These are phyloP conservation scores for Esox lucius DNA, from an alignment of 2,797 vertebrate species.

Conservation along the genomic window DNA sequence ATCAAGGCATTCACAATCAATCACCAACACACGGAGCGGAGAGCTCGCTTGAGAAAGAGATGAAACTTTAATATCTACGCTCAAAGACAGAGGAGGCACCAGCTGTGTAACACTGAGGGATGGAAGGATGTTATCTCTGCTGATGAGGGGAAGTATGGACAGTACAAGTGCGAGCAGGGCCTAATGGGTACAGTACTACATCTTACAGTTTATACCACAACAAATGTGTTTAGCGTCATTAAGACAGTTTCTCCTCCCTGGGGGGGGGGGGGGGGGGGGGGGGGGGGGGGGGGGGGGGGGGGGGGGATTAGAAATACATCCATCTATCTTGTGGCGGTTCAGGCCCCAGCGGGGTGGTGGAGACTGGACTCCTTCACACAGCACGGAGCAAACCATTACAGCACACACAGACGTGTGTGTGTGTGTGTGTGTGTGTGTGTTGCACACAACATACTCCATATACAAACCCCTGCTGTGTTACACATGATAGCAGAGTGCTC, in stretches of 20 bases:
- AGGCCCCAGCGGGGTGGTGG: not conserved
- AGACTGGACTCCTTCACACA: not conserved
- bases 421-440: not conserved
- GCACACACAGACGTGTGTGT: not conserved
- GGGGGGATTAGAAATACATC: not conserved
- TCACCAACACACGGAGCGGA: too few relatives aligned
- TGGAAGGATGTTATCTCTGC: too few relatives aligned
- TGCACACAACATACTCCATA: not conserved
- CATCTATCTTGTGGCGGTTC: not conserved
- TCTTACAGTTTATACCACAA: not conserved
- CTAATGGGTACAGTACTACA: too few relatives aligned
- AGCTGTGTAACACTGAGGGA: too few relatives aligned
- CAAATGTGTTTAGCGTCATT: conserved; percentile 3
- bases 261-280: too few relatives aligned
- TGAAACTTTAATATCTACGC: too few relatives aligned
- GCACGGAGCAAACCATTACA: conserved; percentile 1
- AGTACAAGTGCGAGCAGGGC: too few relatives aligned
- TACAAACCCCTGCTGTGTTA: not conserved
- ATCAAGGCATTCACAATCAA: too few relatives aligned
- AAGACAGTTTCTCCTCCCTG: conserved; percentile 1
- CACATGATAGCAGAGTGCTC: not conserved
- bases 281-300: too few relatives aligned
- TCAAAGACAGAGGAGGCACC: too few relatives aligned
- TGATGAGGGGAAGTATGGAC: too few relatives aligned
- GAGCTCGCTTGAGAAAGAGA: too few relatives aligned